Conservation (phyloP, 2,113 vertebrate species). For the Excalfactoria chinensis region DNA sequence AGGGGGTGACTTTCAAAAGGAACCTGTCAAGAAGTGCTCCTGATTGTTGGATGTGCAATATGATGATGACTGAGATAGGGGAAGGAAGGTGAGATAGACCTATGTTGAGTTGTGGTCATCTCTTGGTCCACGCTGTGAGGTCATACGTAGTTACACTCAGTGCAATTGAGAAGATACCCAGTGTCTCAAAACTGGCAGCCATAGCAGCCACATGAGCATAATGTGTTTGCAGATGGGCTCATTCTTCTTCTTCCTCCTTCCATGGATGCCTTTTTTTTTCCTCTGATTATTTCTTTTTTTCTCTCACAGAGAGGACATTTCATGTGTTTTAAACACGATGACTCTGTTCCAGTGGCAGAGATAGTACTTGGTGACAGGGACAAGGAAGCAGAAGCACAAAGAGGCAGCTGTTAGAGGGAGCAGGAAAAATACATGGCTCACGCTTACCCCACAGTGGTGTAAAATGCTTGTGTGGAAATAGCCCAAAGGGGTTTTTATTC, state of each 20-base stretch:
- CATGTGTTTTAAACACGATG: neutral
- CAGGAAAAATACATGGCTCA: neutral
- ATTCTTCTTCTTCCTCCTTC: neutral
- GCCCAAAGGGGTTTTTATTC: neutral
- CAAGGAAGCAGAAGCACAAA: neutral
- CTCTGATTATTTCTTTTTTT: neutral
- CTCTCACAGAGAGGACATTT: neutral
- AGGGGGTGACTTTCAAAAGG: conserved; percentile 27
- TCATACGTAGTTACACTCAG: neutral
- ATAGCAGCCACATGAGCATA: neutral
- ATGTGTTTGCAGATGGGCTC: neutral
- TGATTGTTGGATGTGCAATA: neutral
- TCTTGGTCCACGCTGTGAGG: neutral
- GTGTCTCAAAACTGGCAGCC: neutral
- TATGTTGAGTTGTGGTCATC: neutral
- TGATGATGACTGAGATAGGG: neutral
- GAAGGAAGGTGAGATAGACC: neutral
- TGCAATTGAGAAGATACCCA: neutral
- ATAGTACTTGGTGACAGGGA: neutral
- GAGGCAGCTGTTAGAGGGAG: neutral
- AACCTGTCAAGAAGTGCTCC: neutral
- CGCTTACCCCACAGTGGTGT: neutral
- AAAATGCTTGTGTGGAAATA: neutral
- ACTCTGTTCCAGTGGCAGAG: neutral
- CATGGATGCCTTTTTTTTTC: neutral